Evolutionary conservation across 2,888 invertebrate species (phyloP), one percentile per base, ranked within the genome.

Genomic region (Acronicta leporina): DNA sequence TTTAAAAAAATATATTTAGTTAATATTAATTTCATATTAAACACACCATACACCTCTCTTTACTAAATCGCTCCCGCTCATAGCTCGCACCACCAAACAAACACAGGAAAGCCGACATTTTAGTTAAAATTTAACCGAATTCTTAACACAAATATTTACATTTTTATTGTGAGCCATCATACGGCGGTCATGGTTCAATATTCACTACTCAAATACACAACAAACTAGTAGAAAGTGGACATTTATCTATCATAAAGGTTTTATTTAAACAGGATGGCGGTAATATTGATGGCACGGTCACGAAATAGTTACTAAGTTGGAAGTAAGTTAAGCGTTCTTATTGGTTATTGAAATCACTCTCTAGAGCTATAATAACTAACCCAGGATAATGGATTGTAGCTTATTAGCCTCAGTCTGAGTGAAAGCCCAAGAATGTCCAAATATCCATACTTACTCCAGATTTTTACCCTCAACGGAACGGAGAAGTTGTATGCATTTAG

Each of bases 71-170:
- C 62, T 45, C 5, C 7, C 58, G 14, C 45, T 50, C 27, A 5
- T 35, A 30, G 42, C 40, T 53, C 0, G 9, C 13, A 20, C 64
- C 66, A 46, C 0, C 50, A n/a, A 54, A 46, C 68, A 73, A 60
- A 57, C 67, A 63, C 61, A 77, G 73, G 54, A 43, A 16, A 72
- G 33, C 70, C 63, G 57, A 78, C 81, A 81, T 82, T 85, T 82
- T 77, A 77, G 79, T 86, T 84, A 82, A 86, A 90, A 82, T 87
- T 83, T 83, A 84, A 87, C 85, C 82, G 79, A 87, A 86, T 84
- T 84, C 81, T 84, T 80, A 81, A 85, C 87, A 84, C 82, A 87
- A 89, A 90, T 87, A 89, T 91, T 89, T 87, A 89, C 90, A 87
- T 89, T 81, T 84, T 83, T 80, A 90, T 87, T 77, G 66, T 82